A percentile compares a stretch with the other conserved stretches of the same genome.
Conservation (phyloP, 2,888 invertebrate genomes). For the Argyresthia goedartella region DNA sequence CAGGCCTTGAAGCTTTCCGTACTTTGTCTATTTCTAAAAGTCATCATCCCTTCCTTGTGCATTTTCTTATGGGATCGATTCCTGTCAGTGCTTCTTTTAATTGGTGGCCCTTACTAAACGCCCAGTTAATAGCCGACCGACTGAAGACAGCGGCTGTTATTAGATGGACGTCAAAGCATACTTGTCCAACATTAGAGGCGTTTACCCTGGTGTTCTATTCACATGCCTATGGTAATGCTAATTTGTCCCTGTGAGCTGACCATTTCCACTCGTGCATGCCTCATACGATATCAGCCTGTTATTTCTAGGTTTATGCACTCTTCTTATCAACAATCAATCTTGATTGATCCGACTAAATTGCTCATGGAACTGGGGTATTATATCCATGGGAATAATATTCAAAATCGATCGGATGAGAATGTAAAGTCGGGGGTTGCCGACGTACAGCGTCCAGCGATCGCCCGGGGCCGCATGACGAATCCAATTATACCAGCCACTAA, state of each 20-base stretch:
- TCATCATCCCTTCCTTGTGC: slow-evolving; percentile 16
- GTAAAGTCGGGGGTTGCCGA: neutral
- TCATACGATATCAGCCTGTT: neutral
- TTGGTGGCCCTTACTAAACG: slow-evolving; percentile 41
- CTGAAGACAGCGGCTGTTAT: slow-evolving; percentile 31
- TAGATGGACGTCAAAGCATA: slow-evolving; percentile 38
- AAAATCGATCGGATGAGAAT: too few species aligned
- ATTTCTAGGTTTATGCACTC: neutral
- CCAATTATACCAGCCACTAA: slow-evolving; percentile 59
- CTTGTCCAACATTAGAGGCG: slow-evolving; percentile 33
- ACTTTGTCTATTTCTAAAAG: slow-evolving; percentile 22
- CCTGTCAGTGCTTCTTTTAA: slow-evolving; percentile 36
- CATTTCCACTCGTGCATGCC: neutral
- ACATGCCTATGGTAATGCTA: slow-evolving; percentile 25
- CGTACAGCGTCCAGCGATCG: slow-evolving; percentile 14
- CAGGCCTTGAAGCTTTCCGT: slow-evolving; percentile 16
- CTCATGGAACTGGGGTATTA: too few species aligned
- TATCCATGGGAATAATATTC: too few species aligned
- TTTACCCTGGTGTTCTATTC: slow-evolving; percentile 38
- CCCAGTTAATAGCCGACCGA: slow-evolving; percentile 34
- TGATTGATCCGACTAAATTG: too few species aligned
- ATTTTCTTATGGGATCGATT: slow-evolving; percentile 20
- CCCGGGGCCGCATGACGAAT: slow-evolving; percentile 49
- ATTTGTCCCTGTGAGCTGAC: slow-evolving; percentile 24
- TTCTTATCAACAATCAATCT: slow-evolving; percentile 1